These are phyloP conservation scores for Stenolophus ochropezus DNA, from an alignment of 2,888 invertebrate species.

Conservation along the genomic window DNA sequence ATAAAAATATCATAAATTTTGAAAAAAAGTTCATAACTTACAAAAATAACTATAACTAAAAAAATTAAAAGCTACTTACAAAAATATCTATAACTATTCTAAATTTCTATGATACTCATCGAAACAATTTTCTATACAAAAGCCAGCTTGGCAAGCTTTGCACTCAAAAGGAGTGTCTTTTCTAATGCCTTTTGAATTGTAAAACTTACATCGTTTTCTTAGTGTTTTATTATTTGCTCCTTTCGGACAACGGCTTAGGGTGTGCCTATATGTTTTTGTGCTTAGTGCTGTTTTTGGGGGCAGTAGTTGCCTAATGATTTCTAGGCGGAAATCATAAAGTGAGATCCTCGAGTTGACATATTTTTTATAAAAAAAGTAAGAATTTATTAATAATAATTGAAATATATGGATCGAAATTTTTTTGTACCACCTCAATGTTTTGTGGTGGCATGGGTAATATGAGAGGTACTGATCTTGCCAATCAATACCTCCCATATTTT, in stretches of 20 bases:
- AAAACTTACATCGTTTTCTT: neutral
- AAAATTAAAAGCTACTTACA: neutral
- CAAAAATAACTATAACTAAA: neutral
- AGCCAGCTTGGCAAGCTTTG: neutral
- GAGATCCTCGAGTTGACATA: neutral
- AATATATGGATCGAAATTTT: conserved; percentile 43
- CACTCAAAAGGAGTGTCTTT: neutral
- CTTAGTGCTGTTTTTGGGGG: neutral
- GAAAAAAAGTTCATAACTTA: neutral
- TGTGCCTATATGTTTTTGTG: neutral
- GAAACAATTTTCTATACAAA: neutral
- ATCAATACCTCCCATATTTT: conserved; percentile 49
- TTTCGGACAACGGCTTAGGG: neutral
- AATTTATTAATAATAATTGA: neutral
- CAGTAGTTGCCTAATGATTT: neutral
- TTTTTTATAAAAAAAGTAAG: neutral
- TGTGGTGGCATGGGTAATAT: conserved; percentile 36
- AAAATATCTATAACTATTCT: too few relatives aligned
- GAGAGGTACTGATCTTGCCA: conserved; percentile 45
- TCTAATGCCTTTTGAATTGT: neutral
- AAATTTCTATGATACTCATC: neutral
- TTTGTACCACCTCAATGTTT: conserved; percentile 51
- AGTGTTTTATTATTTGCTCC: neutral
- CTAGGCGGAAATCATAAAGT: neutral
- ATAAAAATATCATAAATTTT: neutral